Percentiles rank a stretch among this genome's conserved stretches.
phyloP scores from a whole-genome alignment of 2,797 vertebrate genomes.

The Paedocypris micromegethes region DNA sequence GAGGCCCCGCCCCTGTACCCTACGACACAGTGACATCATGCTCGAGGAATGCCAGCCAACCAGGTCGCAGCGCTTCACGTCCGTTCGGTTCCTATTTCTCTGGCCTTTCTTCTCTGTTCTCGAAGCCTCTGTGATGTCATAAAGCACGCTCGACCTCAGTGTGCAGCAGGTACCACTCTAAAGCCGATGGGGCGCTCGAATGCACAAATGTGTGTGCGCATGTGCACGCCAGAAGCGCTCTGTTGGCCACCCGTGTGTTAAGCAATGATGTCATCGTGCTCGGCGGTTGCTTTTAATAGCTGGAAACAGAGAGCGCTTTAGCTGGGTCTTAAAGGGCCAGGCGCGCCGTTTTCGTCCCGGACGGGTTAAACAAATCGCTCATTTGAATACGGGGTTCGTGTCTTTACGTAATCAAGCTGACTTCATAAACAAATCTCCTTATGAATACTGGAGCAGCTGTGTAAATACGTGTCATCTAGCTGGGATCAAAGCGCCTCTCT shows the following conservation, averaged over 20 bases:
- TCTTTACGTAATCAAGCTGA: not conserved
- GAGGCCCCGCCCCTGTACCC: not conserved
- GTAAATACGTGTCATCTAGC: not conserved
- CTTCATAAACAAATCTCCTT: not conserved
- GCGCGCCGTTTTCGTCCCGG: not conserved
- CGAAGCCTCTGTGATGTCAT: not conserved
- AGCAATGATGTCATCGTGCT: conserved; percentile 71
- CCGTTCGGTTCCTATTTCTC: not conserved
- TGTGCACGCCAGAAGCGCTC: conserved; percentile 8
- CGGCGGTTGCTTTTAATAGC: conserved; percentile 68
- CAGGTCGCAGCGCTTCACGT: no score
- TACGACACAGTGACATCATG: conserved; percentile 22
- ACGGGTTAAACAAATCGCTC: not conserved
- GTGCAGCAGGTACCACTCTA: conserved; percentile 23
- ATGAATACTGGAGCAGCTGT: no score
- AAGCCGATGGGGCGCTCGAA: conserved; percentile 16
- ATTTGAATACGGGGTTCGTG: not conserved
- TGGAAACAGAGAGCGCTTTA: conserved; percentile 63
- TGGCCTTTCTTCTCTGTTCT: not conserved
- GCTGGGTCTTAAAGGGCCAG: conserved; percentile 69
- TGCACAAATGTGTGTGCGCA: conserved; percentile 18
- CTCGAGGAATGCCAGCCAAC: conserved; percentile 18
- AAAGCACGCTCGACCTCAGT: conserved; percentile 2
- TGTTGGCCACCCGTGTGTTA: conserved; percentile 53
- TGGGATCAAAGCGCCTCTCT: conserved; percentile 8